Evolutionary conservation across 2,888 invertebrate genomes (phyloP).

Genomic region (Dynastes grantii): DNA sequence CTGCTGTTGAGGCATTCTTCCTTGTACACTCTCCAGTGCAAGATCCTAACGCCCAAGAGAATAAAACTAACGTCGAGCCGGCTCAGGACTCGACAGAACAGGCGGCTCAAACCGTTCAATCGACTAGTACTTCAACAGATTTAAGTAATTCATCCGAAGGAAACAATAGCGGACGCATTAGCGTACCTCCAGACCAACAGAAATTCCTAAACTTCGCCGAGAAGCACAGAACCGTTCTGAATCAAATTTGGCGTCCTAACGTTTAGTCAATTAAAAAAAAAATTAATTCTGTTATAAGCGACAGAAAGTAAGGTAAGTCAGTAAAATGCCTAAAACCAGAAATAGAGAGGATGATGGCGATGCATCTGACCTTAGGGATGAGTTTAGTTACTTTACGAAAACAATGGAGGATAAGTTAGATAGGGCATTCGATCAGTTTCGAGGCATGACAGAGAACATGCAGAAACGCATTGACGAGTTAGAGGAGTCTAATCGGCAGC

Average conservation of each 20-base stretch:
- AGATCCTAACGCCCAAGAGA: constrained; percentile 61
- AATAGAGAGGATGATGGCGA: too few species aligned
- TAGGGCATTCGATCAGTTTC: too few species aligned
- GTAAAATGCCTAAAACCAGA: too few species aligned
- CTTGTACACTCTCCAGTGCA: constrained; percentile 83
- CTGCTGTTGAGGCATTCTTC: constrained; percentile 93
- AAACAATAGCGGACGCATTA: constrained; percentile 35
- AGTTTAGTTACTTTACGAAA: too few species aligned
- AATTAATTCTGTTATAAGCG: too few species aligned
- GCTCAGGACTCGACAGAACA: constrained; percentile 38
- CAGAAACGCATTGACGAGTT: too few species aligned
- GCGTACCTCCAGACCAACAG: constrained; percentile 74
- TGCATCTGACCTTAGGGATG: too few species aligned
- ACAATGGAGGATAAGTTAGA: too few species aligned
- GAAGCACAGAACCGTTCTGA: constrained; percentile 89
- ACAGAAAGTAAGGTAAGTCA: too few species aligned
- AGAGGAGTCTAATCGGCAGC: too few species aligned
- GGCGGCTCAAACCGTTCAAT: constrained; percentile 8
- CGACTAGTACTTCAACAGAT: constrained; percentile 9
- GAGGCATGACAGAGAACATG: too few species aligned
- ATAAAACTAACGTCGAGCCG: constrained; percentile 53
- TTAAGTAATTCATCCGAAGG: constrained; percentile 27
- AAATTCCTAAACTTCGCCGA: constrained; percentile 90
- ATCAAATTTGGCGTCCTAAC: constrained; percentile 77
- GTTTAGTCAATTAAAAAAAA: too few species aligned